Percentiles rank a stretch among this genome's conserved stretches.
These are phyloP conservation scores for Gymnothorax javanicus DNA, from an alignment of 2,797 vertebrate genomes.

Conservation along the genomic window DNA sequence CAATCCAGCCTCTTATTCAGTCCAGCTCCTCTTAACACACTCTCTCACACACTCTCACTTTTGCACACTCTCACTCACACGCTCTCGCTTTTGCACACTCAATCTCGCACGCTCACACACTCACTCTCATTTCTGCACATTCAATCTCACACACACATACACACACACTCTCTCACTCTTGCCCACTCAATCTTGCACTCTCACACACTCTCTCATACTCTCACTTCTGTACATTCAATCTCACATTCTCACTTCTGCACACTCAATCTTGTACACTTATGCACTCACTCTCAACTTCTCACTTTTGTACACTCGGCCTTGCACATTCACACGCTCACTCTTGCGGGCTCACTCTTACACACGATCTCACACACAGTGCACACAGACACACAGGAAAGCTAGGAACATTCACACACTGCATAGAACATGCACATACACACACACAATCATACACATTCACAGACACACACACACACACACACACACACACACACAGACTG, in stretches of 20 bases:
- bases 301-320: no score
- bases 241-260: no score
- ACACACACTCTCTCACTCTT: neutral
- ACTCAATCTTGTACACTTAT: no score
- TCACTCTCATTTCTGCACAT: no score
- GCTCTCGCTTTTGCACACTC: no score
- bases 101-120: no score
- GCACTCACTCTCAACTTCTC: no score
- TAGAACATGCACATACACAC: neutral
- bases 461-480: neutral
- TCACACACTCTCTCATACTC: neutral
- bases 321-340: no score
- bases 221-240: neutral
- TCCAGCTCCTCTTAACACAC: constrained; percentile 27
- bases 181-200: no score
- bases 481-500: neutral
- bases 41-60: neutral
- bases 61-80: no score
- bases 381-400: neutral
- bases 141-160: neutral
- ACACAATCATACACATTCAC: neutral
- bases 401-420: no score
- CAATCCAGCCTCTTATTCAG: constrained; percentile 20
- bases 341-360: neutral
- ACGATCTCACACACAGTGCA: neutral